Base-by-base conservation (phyloP, 2,113 vertebrate genomes). In the Procapra przewalskii region DNA sequence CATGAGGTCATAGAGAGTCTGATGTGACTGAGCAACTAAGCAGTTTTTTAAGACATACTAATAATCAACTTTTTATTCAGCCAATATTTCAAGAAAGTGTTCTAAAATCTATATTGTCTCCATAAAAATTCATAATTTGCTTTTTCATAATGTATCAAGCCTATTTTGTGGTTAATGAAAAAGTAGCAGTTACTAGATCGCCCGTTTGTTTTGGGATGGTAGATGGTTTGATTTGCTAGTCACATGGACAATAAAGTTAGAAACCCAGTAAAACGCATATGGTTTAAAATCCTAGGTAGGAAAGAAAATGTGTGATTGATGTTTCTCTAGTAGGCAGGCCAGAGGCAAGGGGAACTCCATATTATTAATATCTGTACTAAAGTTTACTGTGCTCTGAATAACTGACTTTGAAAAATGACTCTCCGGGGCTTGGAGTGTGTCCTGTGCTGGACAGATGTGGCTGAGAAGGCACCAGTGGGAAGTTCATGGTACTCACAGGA, bases 391-490 rank as follows among this genome's bases (percentile, higher is more conserved):
- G 40, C 25, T 95, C 83, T 29, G 62, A 95, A 85, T 83, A 93
- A 89, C 71, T 83, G 81, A 85, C 94, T 89, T 96, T 95, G 94
- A 90, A 92, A 62, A 95, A 82, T 94, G 77, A n/a, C 25, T 93
- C 88, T 71, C 77, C 0, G 1, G 77, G 43, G 27, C 77, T 80
- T 45, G 40, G 25, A 48, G 43, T 80, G 43, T 80, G 77, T 80
- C 43, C 27, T 80, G 43, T 48, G 43, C 77, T 80, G 7, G 43
- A 80, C 7, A 80, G 77, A 80, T 16, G 27, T 31, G 12, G 27
- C 17, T 15, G 3, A 6, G 50, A 21, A 48, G 36, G 54, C 14
- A 59, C 23, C n/a, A 6, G 85, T 80, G 59, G 80, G 52, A 96
- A 89, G 94, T 57, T 57, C 90, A 80, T 59, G 77, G 62, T 64